Percentiles rank a stretch among this genome's conserved stretches.
Evolutionary conservation across 2,797 vertebrate genomes (phyloP).

Genomic region (Anolis apletophallus): DNA sequence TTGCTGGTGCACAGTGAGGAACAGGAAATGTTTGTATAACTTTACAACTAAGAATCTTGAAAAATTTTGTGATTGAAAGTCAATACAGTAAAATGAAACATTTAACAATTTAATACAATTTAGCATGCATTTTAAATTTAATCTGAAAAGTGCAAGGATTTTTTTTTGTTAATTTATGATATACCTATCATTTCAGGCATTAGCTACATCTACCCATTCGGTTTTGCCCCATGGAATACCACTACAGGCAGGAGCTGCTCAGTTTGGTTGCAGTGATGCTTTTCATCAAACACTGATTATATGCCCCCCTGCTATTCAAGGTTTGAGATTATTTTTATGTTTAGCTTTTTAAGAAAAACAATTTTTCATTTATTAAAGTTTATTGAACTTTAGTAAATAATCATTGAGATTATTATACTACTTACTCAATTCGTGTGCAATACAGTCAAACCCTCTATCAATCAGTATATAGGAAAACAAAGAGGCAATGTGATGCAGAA

Average conservation of each 20-base stretch:
- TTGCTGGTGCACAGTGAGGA: neutral
- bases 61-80: neutral
- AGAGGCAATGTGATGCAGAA: no score
- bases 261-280: constrained; percentile 93
- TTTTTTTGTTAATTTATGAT: neutral
- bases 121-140: constrained; percentile 3
- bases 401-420: no score
- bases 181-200: constrained; percentile 79
- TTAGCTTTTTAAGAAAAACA: neutral
- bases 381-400: no score
- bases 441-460: no score
- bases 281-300: constrained; percentile 97
- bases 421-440: no score
- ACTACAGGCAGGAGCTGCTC: constrained; percentile 91
- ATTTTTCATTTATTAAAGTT: neutral
- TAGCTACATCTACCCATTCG: constrained; percentile 89
- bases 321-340: constrained; percentile 73
- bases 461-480: no score
- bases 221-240: constrained; percentile 94
- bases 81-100: neutral
- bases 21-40: neutral
- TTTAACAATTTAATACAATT: neutral
- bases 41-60: neutral
- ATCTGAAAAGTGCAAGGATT: neutral
- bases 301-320: constrained; percentile 94